These are phyloP conservation scores for Microctonus brassicae DNA, from an alignment of 2,888 invertebrate genomes.

Conservation along the genomic window DNA sequence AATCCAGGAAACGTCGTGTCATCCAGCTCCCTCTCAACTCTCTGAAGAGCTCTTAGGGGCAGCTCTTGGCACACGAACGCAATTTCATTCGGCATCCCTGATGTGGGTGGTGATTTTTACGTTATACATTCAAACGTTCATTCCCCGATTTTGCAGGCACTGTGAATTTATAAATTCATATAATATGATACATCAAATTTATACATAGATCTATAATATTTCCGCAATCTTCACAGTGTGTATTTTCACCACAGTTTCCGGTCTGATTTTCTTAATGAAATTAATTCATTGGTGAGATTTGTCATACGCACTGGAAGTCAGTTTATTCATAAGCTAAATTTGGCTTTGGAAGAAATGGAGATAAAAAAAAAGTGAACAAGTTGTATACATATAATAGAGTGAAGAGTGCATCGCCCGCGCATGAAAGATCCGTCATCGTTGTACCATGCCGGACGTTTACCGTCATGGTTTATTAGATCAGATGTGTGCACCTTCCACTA, in stretches of 20 bases:
- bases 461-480: conserved; percentile 32
- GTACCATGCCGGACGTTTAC: conserved; percentile 41
- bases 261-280: conserved; percentile 11
- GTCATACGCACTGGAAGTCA: neutral
- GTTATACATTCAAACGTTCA: conserved; percentile 38
- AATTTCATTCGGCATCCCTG: conserved; percentile 31
- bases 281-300: conserved; percentile 16
- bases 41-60: conserved; percentile 28
- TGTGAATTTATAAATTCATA: neutral
- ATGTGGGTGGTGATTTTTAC: conserved; percentile 46
- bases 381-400: neutral
- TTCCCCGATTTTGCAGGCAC: neutral
- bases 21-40: conserved; percentile 29
- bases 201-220: conserved; percentile 12
- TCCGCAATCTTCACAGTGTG: conserved; percentile 1
- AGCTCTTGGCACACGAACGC: conserved; percentile 43
- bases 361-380: neutral
- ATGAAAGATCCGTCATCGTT: conserved; percentile 41
- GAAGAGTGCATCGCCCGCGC: neutral
- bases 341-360: neutral
- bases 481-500: neutral
- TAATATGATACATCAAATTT: neutral
- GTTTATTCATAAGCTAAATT: conserved; percentile 9
- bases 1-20: conserved; percentile 37
- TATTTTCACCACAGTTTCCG: conserved; percentile 24